Evolutionary conservation across 2,888 invertebrate species (phyloP).

Genomic region (Drosophila merina): DNA sequence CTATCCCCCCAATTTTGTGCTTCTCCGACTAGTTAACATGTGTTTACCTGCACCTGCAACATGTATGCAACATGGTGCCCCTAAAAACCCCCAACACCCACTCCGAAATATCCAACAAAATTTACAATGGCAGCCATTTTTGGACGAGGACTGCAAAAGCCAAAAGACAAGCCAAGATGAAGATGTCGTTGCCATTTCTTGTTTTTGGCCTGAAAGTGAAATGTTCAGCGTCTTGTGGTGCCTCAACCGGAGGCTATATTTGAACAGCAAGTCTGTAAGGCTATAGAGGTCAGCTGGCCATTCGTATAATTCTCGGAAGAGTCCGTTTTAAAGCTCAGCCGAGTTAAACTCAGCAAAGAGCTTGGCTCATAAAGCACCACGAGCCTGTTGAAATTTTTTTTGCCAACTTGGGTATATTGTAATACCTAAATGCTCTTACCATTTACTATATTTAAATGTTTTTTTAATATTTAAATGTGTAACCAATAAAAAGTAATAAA

Average conservation of each 20-base stretch:
- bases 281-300: constrained; percentile 66
- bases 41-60: constrained; percentile 73
- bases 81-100: constrained; percentile 20
- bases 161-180: constrained; percentile 54
- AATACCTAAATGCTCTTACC: not conserved
- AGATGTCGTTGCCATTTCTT: constrained; percentile 63
- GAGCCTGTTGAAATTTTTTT: constrained; percentile 28
- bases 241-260: constrained; percentile 17
- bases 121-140: constrained; percentile 75
- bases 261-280: constrained; percentile 22
- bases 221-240: constrained; percentile 61
- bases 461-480: not conserved
- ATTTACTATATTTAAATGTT: too few relatives aligned
- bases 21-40: constrained; percentile 62
- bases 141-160: constrained; percentile 49
- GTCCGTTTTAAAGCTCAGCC: constrained; percentile 24
- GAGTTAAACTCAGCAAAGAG: not conserved
- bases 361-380: constrained; percentile 67
- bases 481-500: too few relatives aligned
- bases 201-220: constrained; percentile 65
- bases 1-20: constrained; percentile 2
- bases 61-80: constrained; percentile 11
- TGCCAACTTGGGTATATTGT: not conserved
- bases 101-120: constrained; percentile 33
- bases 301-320: constrained; percentile 65